A percentile compares a stretch with the other conserved stretches of the same genome.
phyloP scores from a whole-genome alignment of 2,113 vertebrate genomes.

The Petroica traversi region DNA sequence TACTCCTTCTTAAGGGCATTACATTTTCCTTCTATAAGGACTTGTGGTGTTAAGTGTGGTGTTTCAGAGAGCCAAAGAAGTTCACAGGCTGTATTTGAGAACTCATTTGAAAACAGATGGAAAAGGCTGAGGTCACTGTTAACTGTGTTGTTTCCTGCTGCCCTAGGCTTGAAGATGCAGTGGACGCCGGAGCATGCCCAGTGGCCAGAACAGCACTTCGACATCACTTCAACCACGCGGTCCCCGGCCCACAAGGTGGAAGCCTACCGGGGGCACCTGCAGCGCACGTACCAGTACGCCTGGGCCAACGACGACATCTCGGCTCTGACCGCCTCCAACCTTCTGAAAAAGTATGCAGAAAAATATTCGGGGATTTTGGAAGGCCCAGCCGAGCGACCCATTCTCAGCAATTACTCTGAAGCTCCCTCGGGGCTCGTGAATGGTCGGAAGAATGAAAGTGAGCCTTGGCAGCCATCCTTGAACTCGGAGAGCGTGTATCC shows the following conservation, averaged over 20 bases:
- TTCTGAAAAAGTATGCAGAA: conserved; percentile 98
- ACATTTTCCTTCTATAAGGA: not conserved
- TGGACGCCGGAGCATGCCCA: conserved; percentile 99
- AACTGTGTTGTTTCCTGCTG: conserved; percentile 35
- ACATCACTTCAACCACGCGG: conserved; percentile 96
- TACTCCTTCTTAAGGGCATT: not conserved
- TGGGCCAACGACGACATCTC: conserved; percentile 99
- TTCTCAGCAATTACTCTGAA: conserved; percentile 93
- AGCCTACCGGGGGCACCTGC: conserved; percentile 94
- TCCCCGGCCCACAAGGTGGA: conserved; percentile 98
- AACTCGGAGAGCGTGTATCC: conserved; percentile 91
- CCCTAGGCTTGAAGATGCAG: conserved; percentile 99
- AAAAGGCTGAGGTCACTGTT: not conserved
- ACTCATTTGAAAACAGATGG: not conserved
- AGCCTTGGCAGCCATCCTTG: conserved; percentile 88
- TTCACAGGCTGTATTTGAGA: not conserved
- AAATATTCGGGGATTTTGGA: conserved; percentile 98
- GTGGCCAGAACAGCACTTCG: conserved; percentile 99
- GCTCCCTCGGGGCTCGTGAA: conserved; percentile 88
- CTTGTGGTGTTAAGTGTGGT: not conserved
- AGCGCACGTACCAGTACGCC: conserved; percentile 97
- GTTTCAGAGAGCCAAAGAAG: not conserved
- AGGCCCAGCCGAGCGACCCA: conserved; percentile 87
- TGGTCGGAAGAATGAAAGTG: conserved; percentile 92
- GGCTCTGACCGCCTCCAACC: conserved; percentile 95